These are phyloP conservation scores for Acipenser oxyrinchus DNA, from an alignment of 2,797 vertebrate genomes.

Conservation along the genomic window DNA sequence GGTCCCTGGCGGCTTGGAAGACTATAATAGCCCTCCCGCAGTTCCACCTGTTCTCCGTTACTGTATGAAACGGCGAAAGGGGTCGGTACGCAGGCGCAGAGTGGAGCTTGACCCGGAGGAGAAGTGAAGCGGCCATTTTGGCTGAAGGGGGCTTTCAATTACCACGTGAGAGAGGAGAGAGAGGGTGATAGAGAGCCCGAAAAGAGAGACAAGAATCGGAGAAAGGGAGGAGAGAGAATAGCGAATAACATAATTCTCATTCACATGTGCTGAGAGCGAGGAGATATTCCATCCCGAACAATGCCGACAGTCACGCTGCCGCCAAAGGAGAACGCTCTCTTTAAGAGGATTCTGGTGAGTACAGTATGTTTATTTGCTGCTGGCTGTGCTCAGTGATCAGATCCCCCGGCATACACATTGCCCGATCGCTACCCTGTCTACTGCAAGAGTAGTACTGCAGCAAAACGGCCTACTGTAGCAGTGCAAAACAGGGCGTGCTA, in stretches of 20 bases:
- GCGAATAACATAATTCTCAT: slow-evolving; percentile 42
- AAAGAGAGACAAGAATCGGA: slow-evolving; percentile 46
- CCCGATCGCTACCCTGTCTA: too few species aligned
- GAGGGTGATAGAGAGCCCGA: slow-evolving; percentile 16
- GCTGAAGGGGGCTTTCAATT: slow-evolving; percentile 49
- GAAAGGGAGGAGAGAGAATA: slow-evolving; percentile 32
- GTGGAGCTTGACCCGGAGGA: slow-evolving; percentile 63
- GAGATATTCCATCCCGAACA: slow-evolving; percentile 48
- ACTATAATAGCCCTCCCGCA: too few species aligned
- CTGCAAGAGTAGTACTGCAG: too few species aligned
- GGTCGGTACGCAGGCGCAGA: not conserved
- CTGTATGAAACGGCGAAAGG: too few species aligned
- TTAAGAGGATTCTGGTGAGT: slow-evolving; percentile 87
- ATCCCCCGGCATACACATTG: too few species aligned
- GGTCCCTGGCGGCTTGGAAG: too few species aligned
- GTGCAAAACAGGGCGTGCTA: too few species aligned
- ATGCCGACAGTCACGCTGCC: slow-evolving; percentile 93
- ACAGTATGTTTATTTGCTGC: too few species aligned
- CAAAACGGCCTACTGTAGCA: too few species aligned
- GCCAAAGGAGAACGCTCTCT: slow-evolving; percentile 95
- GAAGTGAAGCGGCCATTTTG: slow-evolving; percentile 79
- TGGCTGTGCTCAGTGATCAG: too few species aligned
- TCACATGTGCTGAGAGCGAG: slow-evolving; percentile 72
- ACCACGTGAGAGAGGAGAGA: slow-evolving; percentile 66
- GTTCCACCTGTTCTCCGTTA: too few species aligned